Conservation (phyloP, 1,140 invertebrate genomes). For the Diabrotica undecimpunctata region DNA sequence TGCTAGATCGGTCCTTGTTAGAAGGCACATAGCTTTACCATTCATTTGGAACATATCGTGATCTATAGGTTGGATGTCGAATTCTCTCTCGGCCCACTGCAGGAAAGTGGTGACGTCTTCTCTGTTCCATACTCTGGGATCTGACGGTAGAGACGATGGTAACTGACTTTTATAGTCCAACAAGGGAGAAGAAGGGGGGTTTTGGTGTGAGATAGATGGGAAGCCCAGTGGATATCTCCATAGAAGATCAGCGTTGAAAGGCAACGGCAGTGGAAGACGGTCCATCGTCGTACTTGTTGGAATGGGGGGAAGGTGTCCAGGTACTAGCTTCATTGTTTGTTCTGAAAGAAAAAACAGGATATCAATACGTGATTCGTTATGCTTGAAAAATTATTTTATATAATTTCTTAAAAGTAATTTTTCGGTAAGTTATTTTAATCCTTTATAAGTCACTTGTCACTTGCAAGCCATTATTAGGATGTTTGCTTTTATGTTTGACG, state of each 20-base stretch:
- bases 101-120: constrained; percentile 87
- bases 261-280: constrained; percentile 59
- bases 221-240: constrained; percentile 79
- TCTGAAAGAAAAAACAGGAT: constrained; percentile 29
- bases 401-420: no score
- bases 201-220: constrained; percentile 52
- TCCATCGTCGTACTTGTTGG: constrained; percentile 56
- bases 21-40: constrained; percentile 71
- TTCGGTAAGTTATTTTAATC: no score
- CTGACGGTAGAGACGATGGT: constrained; percentile 73
- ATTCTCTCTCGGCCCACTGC: constrained; percentile 89
- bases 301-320: constrained; percentile 60
- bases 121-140: constrained; percentile 85
- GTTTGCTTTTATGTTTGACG: no score
- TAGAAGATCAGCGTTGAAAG: constrained; percentile 73
- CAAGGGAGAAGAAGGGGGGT: constrained; percentile 65
- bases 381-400: no score
- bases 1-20: constrained; percentile 85
- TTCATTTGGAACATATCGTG: constrained; percentile 97
- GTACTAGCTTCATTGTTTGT: constrained; percentile 60
- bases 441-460: no score
- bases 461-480: no score
- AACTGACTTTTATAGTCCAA: constrained; percentile 82
- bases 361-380: neutral
- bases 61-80: constrained; percentile 86